A percentile compares a stretch with the other conserved stretches of the same genome.
Evolutionary conservation across 2,797 vertebrate genomes (phyloP).

Genomic region (Jordanella pulchra): DNA sequence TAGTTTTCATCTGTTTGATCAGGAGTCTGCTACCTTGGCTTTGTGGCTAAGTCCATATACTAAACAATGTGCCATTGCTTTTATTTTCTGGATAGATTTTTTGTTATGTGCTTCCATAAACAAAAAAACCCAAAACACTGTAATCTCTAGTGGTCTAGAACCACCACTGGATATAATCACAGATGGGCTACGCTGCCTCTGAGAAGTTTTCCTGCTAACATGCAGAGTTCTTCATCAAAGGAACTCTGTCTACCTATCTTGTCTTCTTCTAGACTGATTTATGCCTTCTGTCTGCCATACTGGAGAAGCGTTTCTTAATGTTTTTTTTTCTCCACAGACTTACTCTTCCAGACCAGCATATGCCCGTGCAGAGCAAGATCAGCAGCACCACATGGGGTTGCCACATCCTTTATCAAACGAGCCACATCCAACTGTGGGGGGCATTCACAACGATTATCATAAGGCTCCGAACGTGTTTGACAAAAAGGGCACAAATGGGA

Average conservation of each 20-base stretch:
- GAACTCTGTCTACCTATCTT: not conserved
- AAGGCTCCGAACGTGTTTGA: slow-evolving; percentile 19
- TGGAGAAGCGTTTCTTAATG: not conserved
- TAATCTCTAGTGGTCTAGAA: too few species aligned
- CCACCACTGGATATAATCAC: too few species aligned
- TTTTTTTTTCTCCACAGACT: not conserved
- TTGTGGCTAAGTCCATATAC: too few species aligned
- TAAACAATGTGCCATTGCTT: too few species aligned
- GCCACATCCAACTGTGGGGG: slow-evolving; percentile 2
- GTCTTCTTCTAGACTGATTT: not conserved
- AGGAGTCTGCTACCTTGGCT: too few species aligned
- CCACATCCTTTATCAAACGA: slow-evolving; percentile 8
- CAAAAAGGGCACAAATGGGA: not conserved
- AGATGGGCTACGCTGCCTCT: too few species aligned
- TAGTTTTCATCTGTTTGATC: too few species aligned
- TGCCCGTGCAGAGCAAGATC: not conserved
- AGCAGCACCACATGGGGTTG: slow-evolving; percentile 1
- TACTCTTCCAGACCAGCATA: not conserved
- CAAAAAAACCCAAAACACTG: too few species aligned
- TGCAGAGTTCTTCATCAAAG: too few species aligned
- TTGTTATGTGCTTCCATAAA: too few species aligned
- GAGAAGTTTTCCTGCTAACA: too few species aligned
- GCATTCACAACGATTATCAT: slow-evolving; percentile 7
- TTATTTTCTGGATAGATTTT: too few species aligned
- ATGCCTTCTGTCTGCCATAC: not conserved